A percentile compares a stretch with the other conserved stretches of the same genome.
Evolutionary conservation across 2,888 invertebrate genomes (phyloP).

Genomic region (Andrena praecox): DNA sequence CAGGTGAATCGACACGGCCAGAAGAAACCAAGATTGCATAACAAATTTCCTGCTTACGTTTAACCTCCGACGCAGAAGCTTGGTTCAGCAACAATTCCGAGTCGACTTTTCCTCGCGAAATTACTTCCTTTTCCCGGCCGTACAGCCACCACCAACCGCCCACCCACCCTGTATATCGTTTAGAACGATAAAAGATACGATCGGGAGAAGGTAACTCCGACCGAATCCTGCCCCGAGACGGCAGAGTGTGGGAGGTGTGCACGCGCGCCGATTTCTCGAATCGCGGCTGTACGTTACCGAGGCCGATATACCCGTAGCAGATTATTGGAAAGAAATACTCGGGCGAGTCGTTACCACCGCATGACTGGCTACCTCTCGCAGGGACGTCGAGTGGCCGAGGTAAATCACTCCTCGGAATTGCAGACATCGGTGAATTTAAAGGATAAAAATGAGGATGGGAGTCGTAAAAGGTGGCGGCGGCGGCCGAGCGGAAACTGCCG

Average conservation of each 20-base stretch:
- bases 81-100: background rate
- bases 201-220: background rate
- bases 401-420: constrained; percentile 44
- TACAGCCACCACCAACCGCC: too few species aligned
- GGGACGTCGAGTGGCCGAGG: constrained; percentile 5
- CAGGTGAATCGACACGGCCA: too few species aligned
- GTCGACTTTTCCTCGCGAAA: background rate
- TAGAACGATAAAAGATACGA: constrained; percentile 20
- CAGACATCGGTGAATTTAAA: constrained; percentile 31
- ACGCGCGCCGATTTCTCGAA: constrained; percentile 13
- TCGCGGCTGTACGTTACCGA: constrained; percentile 7
- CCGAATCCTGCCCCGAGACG: background rate
- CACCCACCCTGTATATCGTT: constrained; percentile 5
- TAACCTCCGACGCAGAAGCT: background rate
- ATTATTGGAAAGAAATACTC: constrained; percentile 57
- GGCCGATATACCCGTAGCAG: constrained; percentile 15
- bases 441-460: constrained; percentile 17
- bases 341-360: constrained; percentile 28
- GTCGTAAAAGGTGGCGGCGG: constrained; percentile 15
- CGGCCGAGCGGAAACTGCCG: background rate
- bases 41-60: background rate
- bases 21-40: background rate
- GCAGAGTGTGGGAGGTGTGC: background rate
- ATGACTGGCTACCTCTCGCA: constrained; percentile 21
- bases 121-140: background rate